Evolutionary conservation across 2,888 invertebrate species (phyloP).

Genomic region (Nasonovia ribisnigri): DNA sequence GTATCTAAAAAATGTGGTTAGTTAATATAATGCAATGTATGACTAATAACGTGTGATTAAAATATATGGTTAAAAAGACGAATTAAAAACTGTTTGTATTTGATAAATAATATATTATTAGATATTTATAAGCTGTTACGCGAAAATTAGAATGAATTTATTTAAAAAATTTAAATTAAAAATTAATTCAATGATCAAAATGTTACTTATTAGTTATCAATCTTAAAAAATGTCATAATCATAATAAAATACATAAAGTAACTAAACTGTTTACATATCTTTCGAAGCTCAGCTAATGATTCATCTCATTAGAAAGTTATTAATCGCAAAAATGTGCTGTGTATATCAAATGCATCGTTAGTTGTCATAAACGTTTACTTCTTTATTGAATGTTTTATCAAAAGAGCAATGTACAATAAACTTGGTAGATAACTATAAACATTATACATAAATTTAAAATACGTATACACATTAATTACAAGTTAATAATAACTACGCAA

Average conservation of each 20-base stretch:
- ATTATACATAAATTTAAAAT: neutral
- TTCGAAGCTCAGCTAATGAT: conserved; percentile 27
- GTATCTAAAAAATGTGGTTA: neutral
- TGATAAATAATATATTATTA: neutral
- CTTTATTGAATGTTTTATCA: conserved; percentile 1
- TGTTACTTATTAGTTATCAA: neutral
- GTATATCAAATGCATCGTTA: conserved; percentile 15
- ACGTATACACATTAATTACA: neutral
- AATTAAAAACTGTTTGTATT: neutral
- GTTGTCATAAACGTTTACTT: neutral
- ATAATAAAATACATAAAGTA: neutral
- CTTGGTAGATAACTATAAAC: neutral
- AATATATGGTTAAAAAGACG: neutral
- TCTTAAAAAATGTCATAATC: neutral
- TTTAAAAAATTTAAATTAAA: neutral
- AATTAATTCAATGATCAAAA: neutral
- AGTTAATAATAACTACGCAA: neutral
- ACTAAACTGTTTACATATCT: neutral
- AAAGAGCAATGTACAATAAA: neutral
- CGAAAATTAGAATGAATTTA: neutral
- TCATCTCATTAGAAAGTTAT: conserved; percentile 22
- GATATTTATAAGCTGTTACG: neutral
- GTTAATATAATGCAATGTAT: neutral
- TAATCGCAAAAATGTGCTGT: neutral
- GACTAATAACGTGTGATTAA: neutral